These are phyloP conservation scores for Drosophila funebris DNA, from an alignment of 1,140 invertebrate genomes.

Conservation along the genomic window DNA sequence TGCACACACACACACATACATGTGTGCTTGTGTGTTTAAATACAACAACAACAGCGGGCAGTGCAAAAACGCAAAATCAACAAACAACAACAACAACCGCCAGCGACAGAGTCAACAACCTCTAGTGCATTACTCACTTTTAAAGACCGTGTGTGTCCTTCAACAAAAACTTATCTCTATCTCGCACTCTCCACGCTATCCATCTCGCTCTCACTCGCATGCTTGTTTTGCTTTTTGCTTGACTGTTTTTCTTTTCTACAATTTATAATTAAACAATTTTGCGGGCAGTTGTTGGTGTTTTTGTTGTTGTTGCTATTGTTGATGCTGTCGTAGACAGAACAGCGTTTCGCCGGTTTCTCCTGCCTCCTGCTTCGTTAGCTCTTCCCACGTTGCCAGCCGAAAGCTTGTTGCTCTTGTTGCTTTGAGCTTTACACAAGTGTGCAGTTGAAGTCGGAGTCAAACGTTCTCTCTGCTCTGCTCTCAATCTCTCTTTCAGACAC, in stretches of 20 bases:
- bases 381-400: slow-evolving; percentile 31
- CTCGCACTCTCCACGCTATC: slow-evolving; percentile 34
- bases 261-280: slow-evolving; percentile 83
- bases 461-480: slow-evolving; percentile 6
- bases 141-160: slow-evolving; percentile 83
- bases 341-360: slow-evolving; percentile 7
- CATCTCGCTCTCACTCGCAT: slow-evolving; percentile 19
- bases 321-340: slow-evolving; percentile 38
- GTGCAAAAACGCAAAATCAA: slow-evolving; percentile 62
- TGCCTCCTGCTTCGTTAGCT: background rate
- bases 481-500: slow-evolving; percentile 16
- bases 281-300: slow-evolving; percentile 19
- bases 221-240: background rate
- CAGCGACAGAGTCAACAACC: slow-evolving; percentile 72
- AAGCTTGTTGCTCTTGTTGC: slow-evolving; percentile 43
- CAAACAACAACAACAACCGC: slow-evolving; percentile 29
- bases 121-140: slow-evolving; percentile 82
- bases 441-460: slow-evolving; percentile 16
- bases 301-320: slow-evolving; percentile 5
- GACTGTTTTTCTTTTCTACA: slow-evolving; percentile 62
- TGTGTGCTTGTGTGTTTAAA: slow-evolving; percentile 15
- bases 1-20: slow-evolving; percentile 15
- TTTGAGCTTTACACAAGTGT: slow-evolving; percentile 66
- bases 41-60: slow-evolving; percentile 49
- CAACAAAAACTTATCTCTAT: slow-evolving; percentile 79